Percentiles rank a stretch among this genome's conserved stretches.
Conservation (phyloP, 2,888 invertebrate species). For the Cremastinae sp. region DNA sequence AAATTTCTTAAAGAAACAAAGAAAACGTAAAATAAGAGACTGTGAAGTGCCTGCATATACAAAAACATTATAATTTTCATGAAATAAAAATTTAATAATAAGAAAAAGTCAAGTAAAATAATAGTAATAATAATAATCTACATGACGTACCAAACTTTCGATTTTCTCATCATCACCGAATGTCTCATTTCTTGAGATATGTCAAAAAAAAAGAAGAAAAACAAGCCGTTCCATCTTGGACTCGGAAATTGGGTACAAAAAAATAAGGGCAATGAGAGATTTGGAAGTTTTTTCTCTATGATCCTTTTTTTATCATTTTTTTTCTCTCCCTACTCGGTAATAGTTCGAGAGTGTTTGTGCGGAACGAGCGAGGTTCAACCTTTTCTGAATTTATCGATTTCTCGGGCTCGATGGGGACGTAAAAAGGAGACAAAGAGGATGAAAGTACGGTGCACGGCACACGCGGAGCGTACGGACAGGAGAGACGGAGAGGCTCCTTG, state of each 20-base stretch:
- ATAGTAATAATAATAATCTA: too few relatives aligned
- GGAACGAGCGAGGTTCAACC: constrained; percentile 19
- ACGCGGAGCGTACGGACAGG: neutral
- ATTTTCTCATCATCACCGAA: too few relatives aligned
- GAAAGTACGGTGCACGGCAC: neutral
- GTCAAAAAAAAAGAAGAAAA: too few relatives aligned
- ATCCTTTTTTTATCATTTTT: constrained; percentile 6
- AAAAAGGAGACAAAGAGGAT: constrained; percentile 9
- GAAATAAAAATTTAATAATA: too few relatives aligned
- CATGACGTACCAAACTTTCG: too few relatives aligned
- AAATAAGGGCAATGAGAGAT: neutral
- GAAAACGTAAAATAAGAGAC: constrained; percentile 14
- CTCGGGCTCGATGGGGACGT: constrained; percentile 3
- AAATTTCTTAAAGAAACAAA: constrained; percentile 5
- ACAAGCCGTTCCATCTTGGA: neutral
- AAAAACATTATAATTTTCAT: too few relatives aligned
- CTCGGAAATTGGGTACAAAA: neutral
- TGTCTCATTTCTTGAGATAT: too few relatives aligned
- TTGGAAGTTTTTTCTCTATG: too few relatives aligned
- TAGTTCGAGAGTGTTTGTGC: neutral
- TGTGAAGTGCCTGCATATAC: too few relatives aligned
- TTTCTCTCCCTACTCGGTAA: neutral
- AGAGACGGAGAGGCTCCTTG: constrained; percentile 17
- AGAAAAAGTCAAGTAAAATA: too few relatives aligned
- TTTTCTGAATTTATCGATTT: constrained; percentile 45